Evolutionary conservation across 2,888 invertebrate genomes (phyloP), one percentile per base, ranked within the genome.

Genomic region (Drosophila nigricruria): DNA sequence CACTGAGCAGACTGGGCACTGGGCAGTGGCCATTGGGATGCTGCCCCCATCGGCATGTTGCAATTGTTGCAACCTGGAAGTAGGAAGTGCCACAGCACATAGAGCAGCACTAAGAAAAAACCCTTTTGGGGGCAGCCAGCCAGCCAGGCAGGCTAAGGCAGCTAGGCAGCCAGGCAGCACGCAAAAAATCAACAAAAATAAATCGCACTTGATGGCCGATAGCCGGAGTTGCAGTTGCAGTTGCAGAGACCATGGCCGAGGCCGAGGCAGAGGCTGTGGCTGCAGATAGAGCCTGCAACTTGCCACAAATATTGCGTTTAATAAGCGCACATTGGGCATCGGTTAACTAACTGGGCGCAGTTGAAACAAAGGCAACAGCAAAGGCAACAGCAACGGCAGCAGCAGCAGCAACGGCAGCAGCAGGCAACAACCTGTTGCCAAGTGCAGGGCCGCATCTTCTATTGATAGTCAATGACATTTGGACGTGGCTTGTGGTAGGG

Each of bases 391-490:
- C 53, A 54, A 30, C 16, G 10, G 32, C 47, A 47, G 70, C 81
- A 12, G 12, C 52, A n/a, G 18, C 45, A 25, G 40, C 54, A 52
- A 1, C 52, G n/a, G 71, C 70, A 43, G 12, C 53, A 49, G 65
- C 45, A 30, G 40, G 45, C 49, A 47, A 60, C 88, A 81, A 81
- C 81, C 81, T 81, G 81, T 81, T 81, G 81, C 82, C 81, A 73
- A 54, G 77, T 66, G 87, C 73, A 68, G 69, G 75, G 69, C 81
- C 77, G 52, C 79, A 73, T 73, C 70, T 79, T 82, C 85, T 86
- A 89, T 89, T 85, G 86, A 89, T 90, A 90, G 89, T 90, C 85
- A 88, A 87, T 90, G 90, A 83, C 89, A 90, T 88, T 89, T 90
- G 77, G 77, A 74, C 69, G 80, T 79, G 78, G 82, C 70, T 82